Evolutionary conservation across 1,140 invertebrate species (phyloP).

Genomic region (Trinorchestia longiramus): DNA sequence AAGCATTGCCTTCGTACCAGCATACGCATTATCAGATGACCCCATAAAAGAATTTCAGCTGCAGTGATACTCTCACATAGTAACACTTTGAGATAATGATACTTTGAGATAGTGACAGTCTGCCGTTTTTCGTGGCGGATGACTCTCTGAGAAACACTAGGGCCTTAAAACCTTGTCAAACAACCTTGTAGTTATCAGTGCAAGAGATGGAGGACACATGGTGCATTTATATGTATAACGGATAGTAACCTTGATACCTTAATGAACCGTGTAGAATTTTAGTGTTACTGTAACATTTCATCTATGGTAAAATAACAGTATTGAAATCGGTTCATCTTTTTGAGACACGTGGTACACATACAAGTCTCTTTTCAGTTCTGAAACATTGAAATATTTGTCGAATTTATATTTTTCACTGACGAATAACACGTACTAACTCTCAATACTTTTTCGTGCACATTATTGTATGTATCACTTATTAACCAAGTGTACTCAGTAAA

Average conservation of each 20-base stretch:
- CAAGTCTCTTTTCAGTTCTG: neutral
- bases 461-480: neutral
- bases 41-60: neutral
- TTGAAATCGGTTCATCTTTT: neutral
- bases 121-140: neutral
- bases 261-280: neutral
- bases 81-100: too few relatives aligned
- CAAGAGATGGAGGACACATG: neutral
- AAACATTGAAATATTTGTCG: too few relatives aligned
- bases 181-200: neutral
- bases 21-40: neutral
- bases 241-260: neutral
- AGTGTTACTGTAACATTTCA: neutral
- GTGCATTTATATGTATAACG: neutral
- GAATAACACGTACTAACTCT: too few relatives aligned
- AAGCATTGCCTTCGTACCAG: neutral
- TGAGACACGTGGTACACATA: neutral
- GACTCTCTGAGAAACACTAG: neutral
- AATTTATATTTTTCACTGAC: too few relatives aligned
- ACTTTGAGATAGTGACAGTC: too few relatives aligned
- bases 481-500: neutral
- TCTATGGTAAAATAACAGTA: neutral
- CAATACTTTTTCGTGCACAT: neutral
- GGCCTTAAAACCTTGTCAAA: neutral
- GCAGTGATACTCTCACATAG: neutral